Evolutionary conservation across 2,113 vertebrate genomes (phyloP).

Genomic region (Rhinogobius similis): DNA sequence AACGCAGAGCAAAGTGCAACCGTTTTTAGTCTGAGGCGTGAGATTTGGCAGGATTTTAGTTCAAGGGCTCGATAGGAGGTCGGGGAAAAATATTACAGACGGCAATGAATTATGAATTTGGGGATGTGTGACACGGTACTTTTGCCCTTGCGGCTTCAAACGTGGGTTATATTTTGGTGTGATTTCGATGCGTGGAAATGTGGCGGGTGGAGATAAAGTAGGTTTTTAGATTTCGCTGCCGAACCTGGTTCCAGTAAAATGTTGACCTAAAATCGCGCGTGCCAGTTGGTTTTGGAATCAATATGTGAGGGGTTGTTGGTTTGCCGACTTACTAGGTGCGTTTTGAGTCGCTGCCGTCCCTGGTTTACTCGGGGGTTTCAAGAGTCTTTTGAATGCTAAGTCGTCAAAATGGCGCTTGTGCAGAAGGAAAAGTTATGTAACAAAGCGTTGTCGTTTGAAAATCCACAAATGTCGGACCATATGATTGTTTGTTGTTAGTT

Average conservation of each 20-base stretch:
- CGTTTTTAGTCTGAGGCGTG: slow-evolving; percentile 9
- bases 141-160: neutral
- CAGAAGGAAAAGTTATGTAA: no score
- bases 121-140: neutral
- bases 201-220: neutral
- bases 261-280: neutral
- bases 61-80: neutral
- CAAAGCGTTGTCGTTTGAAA: no score
- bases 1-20: slow-evolving; percentile 30
- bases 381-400: no score
- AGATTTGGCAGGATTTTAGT: slow-evolving; percentile 8
- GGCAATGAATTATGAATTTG: slow-evolving; percentile 4
- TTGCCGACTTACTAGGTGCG: neutral
- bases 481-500: no score
- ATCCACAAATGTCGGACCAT: no score
- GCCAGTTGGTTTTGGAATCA: neutral
- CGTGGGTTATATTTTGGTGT: neutral
- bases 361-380: neutral
- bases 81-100: neutral
- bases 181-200: neutral
- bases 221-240: neutral
- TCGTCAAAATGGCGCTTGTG: no score
- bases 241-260: neutral
- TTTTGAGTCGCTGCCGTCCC: neutral
- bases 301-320: neutral